These are phyloP conservation scores for Balearica regulorum DNA, from an alignment of 2,797 vertebrate species.

Conservation along the genomic window DNA sequence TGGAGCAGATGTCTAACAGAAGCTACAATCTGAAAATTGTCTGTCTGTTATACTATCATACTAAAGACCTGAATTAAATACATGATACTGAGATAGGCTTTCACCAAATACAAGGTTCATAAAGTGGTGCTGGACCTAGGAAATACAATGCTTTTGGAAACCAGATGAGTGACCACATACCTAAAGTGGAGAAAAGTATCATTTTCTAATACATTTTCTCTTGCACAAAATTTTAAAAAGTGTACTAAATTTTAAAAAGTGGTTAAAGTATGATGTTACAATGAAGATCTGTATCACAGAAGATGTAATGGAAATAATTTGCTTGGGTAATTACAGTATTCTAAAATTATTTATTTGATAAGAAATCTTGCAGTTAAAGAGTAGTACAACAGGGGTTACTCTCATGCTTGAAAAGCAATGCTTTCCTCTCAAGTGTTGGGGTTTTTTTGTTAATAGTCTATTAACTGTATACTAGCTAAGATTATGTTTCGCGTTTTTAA, in stretches of 20 bases:
- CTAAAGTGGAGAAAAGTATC: neutral
- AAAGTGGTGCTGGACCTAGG: neutral
- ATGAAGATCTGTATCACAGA: neutral
- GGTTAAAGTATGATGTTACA: neutral
- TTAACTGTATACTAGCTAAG: neutral
- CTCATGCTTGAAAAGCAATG: neutral
- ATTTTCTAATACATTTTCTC: neutral
- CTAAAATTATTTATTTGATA: neutral
- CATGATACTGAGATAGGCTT: neutral
- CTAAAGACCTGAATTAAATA: neutral
- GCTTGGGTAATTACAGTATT: neutral
- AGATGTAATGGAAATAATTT: neutral
- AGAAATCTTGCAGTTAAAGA: neutral
- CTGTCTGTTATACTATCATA: neutral
- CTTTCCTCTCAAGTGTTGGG: neutral
- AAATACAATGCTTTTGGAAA: neutral
- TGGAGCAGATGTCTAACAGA: neutral
- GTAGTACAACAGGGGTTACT: neutral
- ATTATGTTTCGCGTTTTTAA: neutral
- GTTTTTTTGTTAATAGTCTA: neutral
- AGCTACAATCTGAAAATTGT: neutral
- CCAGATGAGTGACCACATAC: neutral
- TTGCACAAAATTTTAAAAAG: neutral
- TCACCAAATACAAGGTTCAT: neutral
- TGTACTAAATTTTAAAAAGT: neutral